Percentiles rank a stretch among this genome's conserved stretches.
Conservation (phyloP, 2,888 invertebrate genomes). For the Aphodius sticticus region DNA sequence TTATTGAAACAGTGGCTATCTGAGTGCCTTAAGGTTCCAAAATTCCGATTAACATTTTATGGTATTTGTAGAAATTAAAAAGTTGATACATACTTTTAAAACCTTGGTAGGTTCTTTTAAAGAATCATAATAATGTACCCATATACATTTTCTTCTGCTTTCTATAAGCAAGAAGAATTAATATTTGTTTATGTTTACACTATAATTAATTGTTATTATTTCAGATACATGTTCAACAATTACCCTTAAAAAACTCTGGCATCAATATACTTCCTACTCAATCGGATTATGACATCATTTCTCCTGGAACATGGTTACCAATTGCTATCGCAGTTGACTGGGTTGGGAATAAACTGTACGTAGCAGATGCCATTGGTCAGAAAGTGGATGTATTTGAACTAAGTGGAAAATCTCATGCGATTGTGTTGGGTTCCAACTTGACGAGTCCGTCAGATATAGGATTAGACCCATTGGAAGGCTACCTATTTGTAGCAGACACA, state of each 20-base stretch:
- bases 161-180: too few species aligned
- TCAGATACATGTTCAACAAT: constrained; percentile 70
- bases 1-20: too few species aligned
- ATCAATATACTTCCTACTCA: constrained; percentile 48
- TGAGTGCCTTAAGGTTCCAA: too few species aligned
- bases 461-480: constrained; percentile 89
- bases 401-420: constrained; percentile 86
- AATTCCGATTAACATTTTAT: too few species aligned
- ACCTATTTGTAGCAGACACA: constrained; percentile 87
- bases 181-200: too few species aligned
- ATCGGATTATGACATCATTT: constrained; percentile 70
- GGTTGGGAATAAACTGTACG: constrained; percentile 95
- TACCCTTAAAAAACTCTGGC: constrained; percentile 59
- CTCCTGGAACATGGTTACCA: constrained; percentile 89
- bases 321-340: constrained; percentile 95
- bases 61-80: too few species aligned
- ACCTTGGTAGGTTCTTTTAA: too few species aligned
- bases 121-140: too few species aligned
- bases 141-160: too few species aligned
- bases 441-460: constrained; percentile 92
- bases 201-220: constrained; percentile 28
- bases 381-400: constrained; percentile 95
- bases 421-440: constrained; percentile 89
- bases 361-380: constrained; percentile 91
- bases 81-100: too few species aligned